Base-by-base conservation (phyloP, 2,113 vertebrate species). In the Benitochromis conjunctus region DNA sequence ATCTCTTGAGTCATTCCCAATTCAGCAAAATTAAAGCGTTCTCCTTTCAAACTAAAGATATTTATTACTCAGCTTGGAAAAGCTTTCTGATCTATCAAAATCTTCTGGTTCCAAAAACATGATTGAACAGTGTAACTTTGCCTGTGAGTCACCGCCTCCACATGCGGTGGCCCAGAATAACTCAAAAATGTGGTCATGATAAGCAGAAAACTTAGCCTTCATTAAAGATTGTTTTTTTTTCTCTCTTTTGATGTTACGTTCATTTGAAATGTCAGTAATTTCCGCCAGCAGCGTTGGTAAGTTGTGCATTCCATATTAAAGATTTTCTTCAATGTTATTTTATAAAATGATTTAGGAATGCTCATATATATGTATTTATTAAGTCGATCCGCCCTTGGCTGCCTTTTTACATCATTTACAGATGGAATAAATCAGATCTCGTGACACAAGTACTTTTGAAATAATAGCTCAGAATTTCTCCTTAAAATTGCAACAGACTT, bases 1-100 rank as follows among this genome's bases (percentile, higher is more conserved):
- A 84, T 85, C 26, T 58, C 12, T 60, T 34, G 79, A 80, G 90
- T 91, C 78, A 57, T 86, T 91, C 90, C 91, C 78, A 77, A 31
- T 82, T 86, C 81, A 80, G 82, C 74, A 14, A 79, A 74, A 56
- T 90, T 54, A 83, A 85, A 82, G 51, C 14, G 2, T 4, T 53
- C 62, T 85, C 24, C 29, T 74, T 19, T 48, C 69, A 48, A 43
- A 55, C 19, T 79, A 18, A 69, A 14, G 60, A 81, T 88, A 76
- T 88, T 84, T 86, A 82, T 87, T 51, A 80, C 18, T 9, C 1
- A 51, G 31, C 58, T 66, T 71, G 12, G 13, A 29, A 46, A 9
- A 1, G 46, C 19, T 51, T 6, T 82, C 55, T 84, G 51, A 82
- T 38, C 12, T 78, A 46, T 53, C 21, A 16, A 64, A 69, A 38